Percentiles rank a stretch among this genome's conserved stretches.
Evolutionary conservation across 1,140 invertebrate species (phyloP).

Genomic region (Nasonia giraulti): DNA sequence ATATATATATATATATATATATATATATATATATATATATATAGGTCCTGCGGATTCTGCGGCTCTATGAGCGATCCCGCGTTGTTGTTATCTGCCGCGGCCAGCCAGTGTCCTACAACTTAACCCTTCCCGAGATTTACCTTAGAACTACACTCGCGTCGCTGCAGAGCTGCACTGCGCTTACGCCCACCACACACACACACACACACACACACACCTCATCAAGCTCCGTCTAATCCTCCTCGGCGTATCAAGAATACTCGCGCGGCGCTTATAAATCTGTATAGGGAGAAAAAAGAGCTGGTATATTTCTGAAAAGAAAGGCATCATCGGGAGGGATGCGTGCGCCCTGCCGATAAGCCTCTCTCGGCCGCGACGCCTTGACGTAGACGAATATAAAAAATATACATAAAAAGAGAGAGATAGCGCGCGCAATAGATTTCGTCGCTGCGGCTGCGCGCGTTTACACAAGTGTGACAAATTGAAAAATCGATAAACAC

Average conservation of each 20-base stretch:
- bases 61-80: slow-evolving; percentile 61
- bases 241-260: slow-evolving; percentile 12
- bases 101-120: slow-evolving; percentile 70
- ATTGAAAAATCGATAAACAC: slow-evolving; percentile 45
- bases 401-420: slow-evolving; percentile 47
- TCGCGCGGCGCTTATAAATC: background rate
- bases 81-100: slow-evolving; percentile 68
- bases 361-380: slow-evolving; percentile 27
- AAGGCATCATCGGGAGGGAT: slow-evolving; percentile 18
- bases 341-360: slow-evolving; percentile 56
- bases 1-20: too few relatives aligned
- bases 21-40: too few relatives aligned
- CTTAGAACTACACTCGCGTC: slow-evolving; percentile 46
- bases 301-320: background rate
- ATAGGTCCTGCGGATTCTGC: slow-evolving; percentile 64
- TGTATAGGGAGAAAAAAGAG: background rate
- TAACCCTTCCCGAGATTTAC: slow-evolving; percentile 72
- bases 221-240: slow-evolving; percentile 33
- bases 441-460: background rate
- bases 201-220: background rate
- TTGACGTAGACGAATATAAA: slow-evolving; percentile 58
- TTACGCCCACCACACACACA: background rate
- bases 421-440: too few relatives aligned
- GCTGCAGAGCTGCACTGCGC: slow-evolving; percentile 13
- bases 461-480: slow-evolving; percentile 49